phyloP scores from a whole-genome alignment of 2,888 invertebrate species.

The Tillus elongatus region DNA sequence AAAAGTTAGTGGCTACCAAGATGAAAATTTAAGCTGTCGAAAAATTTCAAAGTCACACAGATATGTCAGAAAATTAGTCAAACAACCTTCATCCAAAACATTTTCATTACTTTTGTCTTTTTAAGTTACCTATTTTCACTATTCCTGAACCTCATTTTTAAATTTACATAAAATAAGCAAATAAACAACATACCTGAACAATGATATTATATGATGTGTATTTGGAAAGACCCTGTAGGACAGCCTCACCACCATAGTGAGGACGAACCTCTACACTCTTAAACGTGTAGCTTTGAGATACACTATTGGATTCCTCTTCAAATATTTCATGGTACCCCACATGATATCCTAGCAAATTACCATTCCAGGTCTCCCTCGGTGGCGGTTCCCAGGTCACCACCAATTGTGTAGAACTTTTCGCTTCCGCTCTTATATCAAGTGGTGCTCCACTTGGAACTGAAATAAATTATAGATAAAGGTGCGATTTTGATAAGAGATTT shows the following conservation, averaged over 20 bases:
- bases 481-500: no score
- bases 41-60: no score
- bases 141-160: no score
- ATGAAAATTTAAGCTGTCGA: no score
- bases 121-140: no score
- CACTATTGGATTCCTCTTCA: slow-evolving; percentile 27
- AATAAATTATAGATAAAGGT: no score
- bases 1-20: no score
- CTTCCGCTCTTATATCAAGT: slow-evolving; percentile 69
- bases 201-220: slow-evolving; percentile 74
- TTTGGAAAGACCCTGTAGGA: slow-evolving; percentile 62
- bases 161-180: no score
- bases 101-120: no score
- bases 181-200: slow-evolving; percentile 59
- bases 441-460: slow-evolving; percentile 73
- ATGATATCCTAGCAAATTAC: slow-evolving; percentile 78
- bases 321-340: slow-evolving; percentile 70
- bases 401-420: slow-evolving; percentile 77
- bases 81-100: no score
- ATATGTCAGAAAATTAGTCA: no score
- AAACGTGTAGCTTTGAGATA: slow-evolving; percentile 54
- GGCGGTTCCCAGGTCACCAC: slow-evolving; percentile 83
- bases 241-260: slow-evolving; percentile 60
- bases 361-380: slow-evolving; percentile 77
- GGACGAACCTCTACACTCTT: slow-evolving; percentile 69